Evolutionary conservation across 2,113 vertebrate species (phyloP).

Genomic region (Pimephales promelas): DNA sequence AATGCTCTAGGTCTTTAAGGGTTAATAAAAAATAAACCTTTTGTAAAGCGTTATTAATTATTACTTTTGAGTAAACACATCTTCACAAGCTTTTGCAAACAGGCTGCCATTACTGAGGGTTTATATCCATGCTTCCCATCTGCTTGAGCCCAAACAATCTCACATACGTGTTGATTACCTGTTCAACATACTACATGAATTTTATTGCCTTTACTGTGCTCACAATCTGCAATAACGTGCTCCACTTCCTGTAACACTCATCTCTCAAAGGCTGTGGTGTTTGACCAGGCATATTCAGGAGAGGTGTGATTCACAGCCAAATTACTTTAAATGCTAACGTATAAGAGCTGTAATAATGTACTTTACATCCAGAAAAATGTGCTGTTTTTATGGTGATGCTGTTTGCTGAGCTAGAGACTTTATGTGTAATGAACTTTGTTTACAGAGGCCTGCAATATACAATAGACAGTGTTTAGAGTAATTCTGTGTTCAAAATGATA

Average conservation of each 20-base stretch:
- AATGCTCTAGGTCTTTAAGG: no score
- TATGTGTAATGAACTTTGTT: neutral
- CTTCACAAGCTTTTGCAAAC: neutral
- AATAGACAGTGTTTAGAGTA: neutral
- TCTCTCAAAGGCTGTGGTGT: conserved; percentile 15
- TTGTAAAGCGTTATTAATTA: neutral
- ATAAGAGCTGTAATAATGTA: conserved; percentile 34
- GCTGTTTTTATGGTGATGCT: conserved; percentile 3
- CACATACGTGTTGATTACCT: neutral
- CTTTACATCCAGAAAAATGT: conserved; percentile 30
- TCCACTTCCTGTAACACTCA: conserved; percentile 33
- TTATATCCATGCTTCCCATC: conserved; percentile 3
- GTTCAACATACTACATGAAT: conserved; percentile 22
- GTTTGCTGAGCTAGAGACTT: neutral
- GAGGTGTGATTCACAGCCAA: conserved; percentile 27
- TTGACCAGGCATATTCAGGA: conserved; percentile 30
- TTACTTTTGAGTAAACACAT: neutral
- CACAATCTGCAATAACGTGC: conserved; percentile 26
- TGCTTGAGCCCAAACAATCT: neutral
- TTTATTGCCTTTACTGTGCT: conserved; percentile 16
- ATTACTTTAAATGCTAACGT: conserved; percentile 23
- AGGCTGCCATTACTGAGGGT: neutral
- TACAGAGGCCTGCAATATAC: neutral
- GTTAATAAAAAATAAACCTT: neutral
- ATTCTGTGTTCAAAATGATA: neutral